A percentile compares a stretch with the other conserved stretches of the same genome.
These are phyloP conservation scores for Oxyruncus cristatus DNA, from an alignment of 2,113 vertebrate species.

Conservation along the genomic window DNA sequence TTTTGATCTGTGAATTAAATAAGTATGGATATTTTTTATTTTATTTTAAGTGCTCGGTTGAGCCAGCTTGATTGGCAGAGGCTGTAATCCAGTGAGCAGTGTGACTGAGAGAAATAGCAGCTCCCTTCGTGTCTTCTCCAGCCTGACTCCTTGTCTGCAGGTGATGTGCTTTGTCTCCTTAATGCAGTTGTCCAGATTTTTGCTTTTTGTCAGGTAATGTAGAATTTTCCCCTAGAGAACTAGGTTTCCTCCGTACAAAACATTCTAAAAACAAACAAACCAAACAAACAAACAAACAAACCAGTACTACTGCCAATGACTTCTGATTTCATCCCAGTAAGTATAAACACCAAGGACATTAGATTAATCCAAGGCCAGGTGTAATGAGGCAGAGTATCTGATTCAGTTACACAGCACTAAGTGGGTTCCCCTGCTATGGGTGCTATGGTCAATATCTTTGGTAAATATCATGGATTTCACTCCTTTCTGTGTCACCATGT, in stretches of 20 bases:
- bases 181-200: background rate
- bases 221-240: background rate
- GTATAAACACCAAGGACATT: background rate
- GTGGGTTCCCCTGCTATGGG: background rate
- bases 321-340: background rate
- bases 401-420: background rate
- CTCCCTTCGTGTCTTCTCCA: background rate
- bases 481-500: background rate
- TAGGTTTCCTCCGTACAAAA: background rate
- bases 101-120: background rate
- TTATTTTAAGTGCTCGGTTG: background rate
- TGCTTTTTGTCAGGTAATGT: background rate
- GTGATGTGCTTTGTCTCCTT: background rate
- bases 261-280: background rate
- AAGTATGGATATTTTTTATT: background rate
- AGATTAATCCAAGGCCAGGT: background rate
- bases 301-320: background rate
- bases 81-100: background rate
- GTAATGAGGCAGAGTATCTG: background rate
- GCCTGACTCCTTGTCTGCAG: background rate
- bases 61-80: background rate
- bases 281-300: background rate
- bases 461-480: background rate
- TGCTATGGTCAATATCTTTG: background rate
- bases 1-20: background rate